These are phyloP conservation scores for Acromyrmex heyeri DNA, from an alignment of 1,140 invertebrate species.

Conservation along the genomic window DNA sequence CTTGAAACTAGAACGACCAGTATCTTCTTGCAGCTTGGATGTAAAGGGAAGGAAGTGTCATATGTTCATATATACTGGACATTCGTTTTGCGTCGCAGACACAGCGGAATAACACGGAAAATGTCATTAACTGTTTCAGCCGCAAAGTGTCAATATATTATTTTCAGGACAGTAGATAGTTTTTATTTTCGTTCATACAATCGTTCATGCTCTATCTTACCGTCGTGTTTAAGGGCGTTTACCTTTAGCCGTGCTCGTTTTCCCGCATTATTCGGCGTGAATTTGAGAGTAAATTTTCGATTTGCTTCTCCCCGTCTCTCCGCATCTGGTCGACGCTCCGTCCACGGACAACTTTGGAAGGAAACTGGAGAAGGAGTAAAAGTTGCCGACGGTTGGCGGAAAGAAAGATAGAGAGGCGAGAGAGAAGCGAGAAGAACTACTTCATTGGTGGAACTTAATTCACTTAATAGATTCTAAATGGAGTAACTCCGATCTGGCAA, in stretches of 20 bases:
- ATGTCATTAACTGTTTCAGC: constrained; percentile 29
- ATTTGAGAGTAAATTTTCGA: constrained; percentile 75
- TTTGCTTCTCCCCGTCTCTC: constrained; percentile 47
- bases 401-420: constrained; percentile 66
- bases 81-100: constrained; percentile 10
- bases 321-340: constrained; percentile 56
- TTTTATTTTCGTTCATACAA: constrained; percentile 15
- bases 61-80: constrained; percentile 1
- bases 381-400: constrained; percentile 70
- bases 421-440: constrained; percentile 65
- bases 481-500: constrained; percentile 76
- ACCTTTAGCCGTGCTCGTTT: constrained; percentile 46
- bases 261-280: constrained; percentile 64
- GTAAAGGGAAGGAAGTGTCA: constrained; percentile 35
- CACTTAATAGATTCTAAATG: constrained; percentile 82
- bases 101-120: background rate
- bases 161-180: constrained; percentile 10
- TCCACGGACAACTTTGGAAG: constrained; percentile 70
- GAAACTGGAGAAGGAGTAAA: constrained; percentile 74
- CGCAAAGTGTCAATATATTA: constrained; percentile 17
- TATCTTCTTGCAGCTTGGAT: constrained; percentile 22
- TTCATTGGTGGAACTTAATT: constrained; percentile 80
- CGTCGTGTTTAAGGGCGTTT: constrained; percentile 25
- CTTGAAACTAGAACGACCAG: constrained; percentile 25
- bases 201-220: constrained; percentile 4